Conservation (phyloP, 30 jellyfish, hydroid and myxozoan genomes). For the Hydra vulgaris region DNA sequence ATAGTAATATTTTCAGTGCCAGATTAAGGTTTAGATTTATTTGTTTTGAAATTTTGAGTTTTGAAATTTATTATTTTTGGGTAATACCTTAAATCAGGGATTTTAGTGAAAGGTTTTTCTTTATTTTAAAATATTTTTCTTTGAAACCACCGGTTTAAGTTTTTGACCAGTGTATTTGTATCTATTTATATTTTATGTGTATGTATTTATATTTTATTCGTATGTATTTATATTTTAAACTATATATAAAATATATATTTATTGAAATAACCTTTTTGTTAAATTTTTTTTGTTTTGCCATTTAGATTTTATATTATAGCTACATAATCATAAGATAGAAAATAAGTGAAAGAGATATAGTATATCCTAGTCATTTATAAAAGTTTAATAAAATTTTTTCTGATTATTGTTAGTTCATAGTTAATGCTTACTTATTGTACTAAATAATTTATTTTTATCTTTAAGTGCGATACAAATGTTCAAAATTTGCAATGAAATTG, state of each 20-base stretch:
- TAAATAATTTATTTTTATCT: too few relatives aligned
- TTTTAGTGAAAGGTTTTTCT: not conserved
- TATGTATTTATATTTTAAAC: not conserved
- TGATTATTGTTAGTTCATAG: not conserved
- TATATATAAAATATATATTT: too few relatives aligned
- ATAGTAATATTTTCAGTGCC: not conserved
- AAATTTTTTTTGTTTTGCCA: not conserved
- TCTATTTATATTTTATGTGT: not conserved
- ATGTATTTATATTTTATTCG: not conserved
- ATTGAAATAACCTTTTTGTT: not conserved
- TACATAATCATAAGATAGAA: not conserved
- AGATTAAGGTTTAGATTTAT: not conserved
- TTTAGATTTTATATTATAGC: not conserved
- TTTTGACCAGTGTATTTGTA: not conserved
- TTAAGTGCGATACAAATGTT: not conserved
- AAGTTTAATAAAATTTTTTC: not conserved
- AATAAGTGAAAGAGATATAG: not conserved
- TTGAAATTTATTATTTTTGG: not conserved
- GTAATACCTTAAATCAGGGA: not conserved
- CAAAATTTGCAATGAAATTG: not conserved
- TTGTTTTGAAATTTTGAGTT: not conserved
- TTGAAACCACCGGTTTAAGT: not conserved
- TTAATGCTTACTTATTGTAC: not conserved
- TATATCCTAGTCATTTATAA: not conserved
- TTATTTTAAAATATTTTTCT: not conserved